Conservation (phyloP, 2,113 vertebrate species). For the Urocitellus parryii region DNA sequence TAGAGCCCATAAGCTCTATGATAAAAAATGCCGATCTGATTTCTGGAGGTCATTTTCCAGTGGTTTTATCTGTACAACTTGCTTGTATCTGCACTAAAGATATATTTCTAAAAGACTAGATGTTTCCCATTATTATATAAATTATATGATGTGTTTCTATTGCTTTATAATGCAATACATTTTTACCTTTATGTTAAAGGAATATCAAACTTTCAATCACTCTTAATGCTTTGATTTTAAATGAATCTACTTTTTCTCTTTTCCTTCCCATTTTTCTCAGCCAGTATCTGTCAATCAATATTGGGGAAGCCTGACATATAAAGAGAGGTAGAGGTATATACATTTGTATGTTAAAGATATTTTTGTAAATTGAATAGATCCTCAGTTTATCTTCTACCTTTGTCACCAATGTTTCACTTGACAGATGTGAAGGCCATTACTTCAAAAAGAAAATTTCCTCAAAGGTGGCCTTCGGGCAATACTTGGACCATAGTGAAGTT, state of each 20-base stretch:
- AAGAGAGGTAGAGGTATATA: background rate
- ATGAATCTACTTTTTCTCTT: background rate
- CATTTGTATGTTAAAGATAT: background rate
- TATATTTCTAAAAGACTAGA: background rate
- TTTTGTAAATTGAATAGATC: slow-evolving; percentile 32
- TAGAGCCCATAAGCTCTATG: background rate
- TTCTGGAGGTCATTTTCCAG: slow-evolving; percentile 7
- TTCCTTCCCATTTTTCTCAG: background rate
- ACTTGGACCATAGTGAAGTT: background rate
- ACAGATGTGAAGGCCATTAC: slow-evolving; percentile 11
- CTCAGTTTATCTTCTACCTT: slow-evolving; percentile 20
- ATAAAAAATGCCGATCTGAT: background rate
- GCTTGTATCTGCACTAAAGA: background rate
- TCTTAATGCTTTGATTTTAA: slow-evolving; percentile 34
- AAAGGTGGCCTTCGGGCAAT: background rate
- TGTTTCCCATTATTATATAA: slow-evolving; percentile 42
- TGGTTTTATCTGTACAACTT: background rate
- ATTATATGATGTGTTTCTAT: slow-evolving; percentile 50
- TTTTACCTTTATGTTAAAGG: slow-evolving; percentile 52
- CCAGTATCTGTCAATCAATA: slow-evolving; percentile 40
- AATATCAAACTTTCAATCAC: slow-evolving; percentile 31
- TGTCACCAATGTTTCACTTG: slow-evolving; percentile 31
- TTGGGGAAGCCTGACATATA: background rate
- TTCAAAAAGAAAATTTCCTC: background rate
- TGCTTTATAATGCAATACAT: slow-evolving; percentile 36